phyloP scores from a whole-genome alignment of 2,113 vertebrate species.

The Centrocercus urophasianus region DNA sequence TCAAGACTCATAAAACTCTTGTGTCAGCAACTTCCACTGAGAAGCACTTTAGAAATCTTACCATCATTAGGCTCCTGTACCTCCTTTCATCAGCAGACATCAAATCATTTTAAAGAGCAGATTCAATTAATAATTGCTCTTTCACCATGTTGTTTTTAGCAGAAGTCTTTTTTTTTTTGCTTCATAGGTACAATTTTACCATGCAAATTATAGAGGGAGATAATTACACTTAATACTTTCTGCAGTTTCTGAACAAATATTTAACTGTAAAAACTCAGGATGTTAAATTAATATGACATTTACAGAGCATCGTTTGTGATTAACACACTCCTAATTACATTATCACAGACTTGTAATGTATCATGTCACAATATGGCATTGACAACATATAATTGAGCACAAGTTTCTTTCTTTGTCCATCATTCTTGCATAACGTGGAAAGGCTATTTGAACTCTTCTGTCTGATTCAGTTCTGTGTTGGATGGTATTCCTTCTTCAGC shows the following conservation, averaged over 20 bases:
- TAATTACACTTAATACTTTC: constrained; percentile 23
- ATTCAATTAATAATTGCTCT: constrained; percentile 58
- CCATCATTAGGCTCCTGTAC: not conserved
- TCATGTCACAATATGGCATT: not conserved
- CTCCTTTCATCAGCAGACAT: constrained; percentile 34
- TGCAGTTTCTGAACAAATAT: constrained; percentile 58
- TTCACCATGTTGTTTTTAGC: constrained; percentile 43
- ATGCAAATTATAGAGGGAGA: not conserved
- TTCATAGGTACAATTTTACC: constrained; percentile 47
- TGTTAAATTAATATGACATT: constrained; percentile 31
- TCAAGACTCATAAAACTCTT: not conserved
- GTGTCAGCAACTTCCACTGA: not conserved
- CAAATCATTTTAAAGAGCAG: constrained; percentile 48
- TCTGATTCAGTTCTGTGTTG: not conserved
- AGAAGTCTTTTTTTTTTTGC: constrained; percentile 35
- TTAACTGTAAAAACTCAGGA: constrained; percentile 8
- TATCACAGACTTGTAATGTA: not conserved
- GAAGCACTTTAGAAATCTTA: not conserved
- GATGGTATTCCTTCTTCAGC: not conserved
- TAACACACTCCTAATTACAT: constrained; percentile 27
- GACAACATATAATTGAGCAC: not conserved
- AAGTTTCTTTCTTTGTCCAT: not conserved
- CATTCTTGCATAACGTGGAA: not conserved
- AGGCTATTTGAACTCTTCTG: not conserved
- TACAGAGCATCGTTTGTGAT: not conserved